Percentiles rank a stretch among this genome's conserved stretches.
Conservation (phyloP, 1,140 invertebrate species). For the Penaeus japonicus region DNA sequence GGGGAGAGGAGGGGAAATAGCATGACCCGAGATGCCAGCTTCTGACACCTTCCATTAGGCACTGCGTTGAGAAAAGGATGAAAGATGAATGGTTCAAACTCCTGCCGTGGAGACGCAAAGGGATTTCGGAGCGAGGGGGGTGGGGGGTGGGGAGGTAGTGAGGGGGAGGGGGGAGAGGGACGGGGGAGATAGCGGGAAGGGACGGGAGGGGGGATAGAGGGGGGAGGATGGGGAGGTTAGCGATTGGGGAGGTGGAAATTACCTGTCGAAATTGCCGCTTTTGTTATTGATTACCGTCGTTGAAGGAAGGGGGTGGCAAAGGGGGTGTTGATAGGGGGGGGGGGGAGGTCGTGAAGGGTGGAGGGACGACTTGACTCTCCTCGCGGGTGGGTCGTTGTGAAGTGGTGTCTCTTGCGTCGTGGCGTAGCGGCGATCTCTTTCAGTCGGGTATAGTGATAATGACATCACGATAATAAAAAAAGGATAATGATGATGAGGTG, state of each 20-base stretch:
- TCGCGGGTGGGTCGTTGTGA: slow-evolving; percentile 15
- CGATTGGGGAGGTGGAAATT: neutral
- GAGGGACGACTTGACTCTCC: slow-evolving; percentile 22
- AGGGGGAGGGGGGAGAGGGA: neutral
- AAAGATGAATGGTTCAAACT: slow-evolving; percentile 20
- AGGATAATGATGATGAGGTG: no score
- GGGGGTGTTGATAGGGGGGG: neutral
- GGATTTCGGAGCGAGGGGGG: neutral
- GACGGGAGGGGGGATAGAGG: neutral
- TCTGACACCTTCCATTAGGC: slow-evolving; percentile 46
- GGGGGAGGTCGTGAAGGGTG: neutral
- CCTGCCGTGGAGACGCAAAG: neutral
- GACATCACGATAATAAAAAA: no score
- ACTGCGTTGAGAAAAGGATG: slow-evolving; percentile 27
- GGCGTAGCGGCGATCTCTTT: no score
- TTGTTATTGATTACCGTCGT: neutral
- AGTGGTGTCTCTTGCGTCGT: no score
- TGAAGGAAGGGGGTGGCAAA: neutral
- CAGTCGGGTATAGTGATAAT: no score
- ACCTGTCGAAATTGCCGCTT: neutral
- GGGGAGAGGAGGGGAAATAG: neutral
- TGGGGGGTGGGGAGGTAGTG: neutral
- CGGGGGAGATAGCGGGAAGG: neutral
- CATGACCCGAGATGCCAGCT: neutral
- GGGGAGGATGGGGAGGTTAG: no score